These are phyloP conservation scores for Drosophila quinaria DNA, from an alignment of 2,888 invertebrate genomes.

Conservation along the genomic window DNA sequence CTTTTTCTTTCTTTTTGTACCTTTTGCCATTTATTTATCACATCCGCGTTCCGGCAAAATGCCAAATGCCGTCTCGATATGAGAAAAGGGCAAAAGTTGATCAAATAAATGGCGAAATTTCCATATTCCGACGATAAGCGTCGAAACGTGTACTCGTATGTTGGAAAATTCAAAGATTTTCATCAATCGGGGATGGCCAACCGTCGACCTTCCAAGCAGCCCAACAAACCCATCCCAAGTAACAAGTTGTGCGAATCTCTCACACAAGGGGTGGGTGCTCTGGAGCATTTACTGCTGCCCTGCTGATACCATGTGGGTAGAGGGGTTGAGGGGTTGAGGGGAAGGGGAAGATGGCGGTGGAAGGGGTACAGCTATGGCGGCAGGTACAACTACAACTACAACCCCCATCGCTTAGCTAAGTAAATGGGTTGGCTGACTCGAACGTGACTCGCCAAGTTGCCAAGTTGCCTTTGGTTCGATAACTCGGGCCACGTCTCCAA, in stretches of 20 bases:
- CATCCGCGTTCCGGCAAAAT: constrained; percentile 22
- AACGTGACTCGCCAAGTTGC: constrained; percentile 73
- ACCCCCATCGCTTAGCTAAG: constrained; percentile 80
- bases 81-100: constrained; percentile 78
- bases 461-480: constrained; percentile 47
- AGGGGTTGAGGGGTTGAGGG: not conserved
- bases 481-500: constrained; percentile 32
- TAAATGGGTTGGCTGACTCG: constrained; percentile 78
- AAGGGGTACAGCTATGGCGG: constrained; percentile 48
- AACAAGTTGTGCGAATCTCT: constrained; percentile 71
- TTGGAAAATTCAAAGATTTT: constrained; percentile 65
- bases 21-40: constrained; percentile 74
- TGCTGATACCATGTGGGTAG: constrained; percentile 4
- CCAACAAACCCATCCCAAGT: constrained; percentile 37
- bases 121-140: constrained; percentile 78
- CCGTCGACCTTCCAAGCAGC: constrained; percentile 18
- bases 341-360: constrained; percentile 2
- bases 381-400: constrained; percentile 53
- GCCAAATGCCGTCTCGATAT: constrained; percentile 57
- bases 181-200: constrained; percentile 65
- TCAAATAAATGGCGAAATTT: constrained; percentile 80
- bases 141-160: constrained; percentile 59
- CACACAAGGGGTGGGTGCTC: constrained; percentile 36
- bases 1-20: constrained; percentile 45
- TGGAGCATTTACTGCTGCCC: constrained; percentile 1